These are phyloP conservation scores for Gavia stellata DNA, from an alignment of 2,113 vertebrate genomes.

Conservation along the genomic window DNA sequence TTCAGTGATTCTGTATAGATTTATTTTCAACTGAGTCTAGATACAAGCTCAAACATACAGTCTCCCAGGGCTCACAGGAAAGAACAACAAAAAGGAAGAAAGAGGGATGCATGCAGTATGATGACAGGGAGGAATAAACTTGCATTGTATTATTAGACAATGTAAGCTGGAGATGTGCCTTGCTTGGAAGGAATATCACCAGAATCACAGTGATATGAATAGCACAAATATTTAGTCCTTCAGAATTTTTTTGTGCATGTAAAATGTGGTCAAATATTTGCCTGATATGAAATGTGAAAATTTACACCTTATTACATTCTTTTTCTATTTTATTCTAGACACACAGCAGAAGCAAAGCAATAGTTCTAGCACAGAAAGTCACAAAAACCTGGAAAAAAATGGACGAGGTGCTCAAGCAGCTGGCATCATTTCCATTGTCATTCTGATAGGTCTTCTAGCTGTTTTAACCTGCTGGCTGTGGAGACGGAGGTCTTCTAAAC, in stretches of 20 bases:
- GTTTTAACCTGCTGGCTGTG: not conserved
- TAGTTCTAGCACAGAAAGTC: not conserved
- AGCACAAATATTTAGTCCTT: not conserved
- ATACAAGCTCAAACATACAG: not conserved
- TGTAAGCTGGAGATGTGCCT: not conserved
- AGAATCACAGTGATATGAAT: not conserved
- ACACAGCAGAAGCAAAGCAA: not conserved
- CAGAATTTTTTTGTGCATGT: not conserved
- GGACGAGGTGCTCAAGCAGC: slow-evolving; percentile 18
- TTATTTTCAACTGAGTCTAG: not conserved
- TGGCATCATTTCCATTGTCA: not conserved
- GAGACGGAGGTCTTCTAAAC: not conserved
- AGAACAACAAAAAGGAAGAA: not conserved
- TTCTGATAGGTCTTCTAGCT: not conserved
- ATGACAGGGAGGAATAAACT: not conserved
- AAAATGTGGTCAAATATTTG: not conserved
- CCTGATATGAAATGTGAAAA: not conserved
- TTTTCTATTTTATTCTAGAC: slow-evolving; percentile 1
- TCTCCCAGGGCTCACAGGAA: not conserved
- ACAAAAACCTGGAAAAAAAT: not conserved
- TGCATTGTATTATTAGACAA: not conserved
- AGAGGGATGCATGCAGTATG: not conserved
- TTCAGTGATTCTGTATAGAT: not conserved
- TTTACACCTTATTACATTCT: not conserved
- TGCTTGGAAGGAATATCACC: not conserved